Evolutionary conservation across 2,888 invertebrate species (phyloP), one percentile per base, ranked within the genome.

Genomic region (Apotomis betuletana): DNA sequence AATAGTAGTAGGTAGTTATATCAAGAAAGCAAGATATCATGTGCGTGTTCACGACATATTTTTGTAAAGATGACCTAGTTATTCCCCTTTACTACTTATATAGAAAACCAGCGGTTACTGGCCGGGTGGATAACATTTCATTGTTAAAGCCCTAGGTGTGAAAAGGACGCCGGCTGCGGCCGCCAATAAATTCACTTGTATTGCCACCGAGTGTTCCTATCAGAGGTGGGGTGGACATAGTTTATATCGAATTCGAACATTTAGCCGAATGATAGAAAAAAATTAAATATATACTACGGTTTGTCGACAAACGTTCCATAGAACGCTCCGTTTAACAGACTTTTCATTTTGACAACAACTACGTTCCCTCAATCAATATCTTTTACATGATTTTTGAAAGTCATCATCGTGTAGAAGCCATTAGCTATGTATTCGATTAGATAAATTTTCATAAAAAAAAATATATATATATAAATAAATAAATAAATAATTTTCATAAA

Each of bases 161-260:
- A 54, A 70, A 52, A 65, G 54, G 15, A 54, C 9, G 44, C 41
- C 36, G 55, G 44, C 57, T 6, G 63, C 57, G 41, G 63, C 51
- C n/a, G 13, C 38, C 64, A 63, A 70, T 64, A 70, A 70, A 70
- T 70, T 59, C 59, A 44, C 46, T 38, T 59, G 38, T 59, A 64
- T 49, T 49, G 49, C 51, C 27, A 36, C 41, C 57, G 41, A 15
- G 59, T 44, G 38, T 49, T 49, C 9, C 49, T 49, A 10, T 10
- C 3, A 49, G 10, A 49, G 10, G 9, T 9, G 49, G 49, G 9
- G 5, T 9, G 49, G 9, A 49, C 10, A 49, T 49, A 10, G 49
- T 49, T 49, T 49, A 9, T 49, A 10, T 1, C 9, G 12, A 49
- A 49, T 49, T 10, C 10, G 49, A 49, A 49, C 41, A 41, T 6